These are phyloP conservation scores for Heliconius charithonia DNA, from an alignment of 2,888 invertebrate species.

Conservation along the genomic window DNA sequence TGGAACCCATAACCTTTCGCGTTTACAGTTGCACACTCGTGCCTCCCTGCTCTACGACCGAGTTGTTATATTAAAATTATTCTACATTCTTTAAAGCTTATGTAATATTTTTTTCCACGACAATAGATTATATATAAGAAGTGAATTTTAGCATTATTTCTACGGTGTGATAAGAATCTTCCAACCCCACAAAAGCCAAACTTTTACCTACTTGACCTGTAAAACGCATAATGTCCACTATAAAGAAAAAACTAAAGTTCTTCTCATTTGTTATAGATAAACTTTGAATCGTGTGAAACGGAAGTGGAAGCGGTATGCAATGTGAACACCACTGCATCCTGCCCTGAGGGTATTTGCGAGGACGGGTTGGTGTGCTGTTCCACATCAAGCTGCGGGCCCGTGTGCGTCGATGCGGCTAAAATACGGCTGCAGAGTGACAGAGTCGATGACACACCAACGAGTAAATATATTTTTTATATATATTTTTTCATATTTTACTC, in stretches of 20 bases:
- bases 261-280: slow-evolving; percentile 55
- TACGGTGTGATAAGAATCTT: too few relatives aligned
- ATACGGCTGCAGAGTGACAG: slow-evolving; percentile 74
- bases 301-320: slow-evolving; percentile 75
- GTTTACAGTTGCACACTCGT: too few relatives aligned
- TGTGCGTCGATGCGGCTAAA: slow-evolving; percentile 77
- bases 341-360: slow-evolving; percentile 75
- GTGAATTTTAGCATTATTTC: too few relatives aligned
- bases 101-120: too few relatives aligned
- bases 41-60: too few relatives aligned
- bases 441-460: slow-evolving; percentile 83
- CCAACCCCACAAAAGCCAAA: not conserved
- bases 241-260: not conserved
- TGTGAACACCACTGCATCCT: slow-evolving; percentile 62
- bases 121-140: too few relatives aligned
- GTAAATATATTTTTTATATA: slow-evolving; percentile 57
- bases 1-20: too few relatives aligned
- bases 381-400: slow-evolving; percentile 70
- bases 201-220: not conserved
- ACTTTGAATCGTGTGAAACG: slow-evolving; percentile 77
- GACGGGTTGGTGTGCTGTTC: slow-evolving; percentile 72
- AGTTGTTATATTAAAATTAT: too few relatives aligned
- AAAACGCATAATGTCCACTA: not conserved
- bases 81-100: too few relatives aligned
- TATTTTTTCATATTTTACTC: too few relatives aligned